A percentile compares a stretch with the other conserved stretches of the same genome.
phyloP scores from a whole-genome alignment of 2,113 vertebrate species.

The Strigops habroptila region DNA sequence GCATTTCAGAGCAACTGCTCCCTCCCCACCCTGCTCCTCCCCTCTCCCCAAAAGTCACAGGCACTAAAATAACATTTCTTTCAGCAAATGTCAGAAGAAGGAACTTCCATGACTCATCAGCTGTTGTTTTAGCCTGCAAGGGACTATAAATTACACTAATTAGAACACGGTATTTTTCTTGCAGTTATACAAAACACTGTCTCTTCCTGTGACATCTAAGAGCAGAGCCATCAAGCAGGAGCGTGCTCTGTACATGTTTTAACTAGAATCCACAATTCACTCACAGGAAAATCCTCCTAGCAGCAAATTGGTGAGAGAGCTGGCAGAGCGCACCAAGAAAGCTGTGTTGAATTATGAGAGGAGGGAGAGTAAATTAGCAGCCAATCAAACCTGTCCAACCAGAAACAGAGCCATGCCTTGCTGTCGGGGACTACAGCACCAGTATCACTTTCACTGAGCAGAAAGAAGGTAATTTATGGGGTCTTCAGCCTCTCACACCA shows the following conservation, averaged over 20 bases:
- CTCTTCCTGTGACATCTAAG: slow-evolving; percentile 57
- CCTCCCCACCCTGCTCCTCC: background rate
- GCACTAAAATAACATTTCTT: slow-evolving; percentile 51
- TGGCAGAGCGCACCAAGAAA: background rate
- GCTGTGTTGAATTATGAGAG: slow-evolving; percentile 38
- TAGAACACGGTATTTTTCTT: slow-evolving; percentile 61
- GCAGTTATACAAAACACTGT: slow-evolving; percentile 56
- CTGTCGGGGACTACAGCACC: slow-evolving; percentile 59
- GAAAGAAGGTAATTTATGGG: slow-evolving; percentile 51
- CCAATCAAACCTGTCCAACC: slow-evolving; percentile 61
- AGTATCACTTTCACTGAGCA: slow-evolving; percentile 55
- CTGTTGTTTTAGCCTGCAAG: slow-evolving; percentile 62
- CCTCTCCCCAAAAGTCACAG: background rate
- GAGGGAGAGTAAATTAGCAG: slow-evolving; percentile 47
- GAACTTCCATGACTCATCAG: slow-evolving; percentile 62
- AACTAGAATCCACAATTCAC: slow-evolving; percentile 37
- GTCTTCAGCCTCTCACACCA: background rate
- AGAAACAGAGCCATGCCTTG: slow-evolving; percentile 70
- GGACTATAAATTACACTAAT: slow-evolving; percentile 65
- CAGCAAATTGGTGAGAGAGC: slow-evolving; percentile 52
- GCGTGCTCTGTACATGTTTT: background rate
- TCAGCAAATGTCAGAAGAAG: slow-evolving; percentile 43
- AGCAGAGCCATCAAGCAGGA: slow-evolving; percentile 19
- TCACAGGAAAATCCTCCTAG: slow-evolving; percentile 34
- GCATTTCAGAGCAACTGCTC: background rate